Evolutionary conservation across 92 coral and sea anemone genomes (phyloP), one percentile per base, ranked within the genome.

Genomic region (Parazoanthus atlanticus): DNA sequence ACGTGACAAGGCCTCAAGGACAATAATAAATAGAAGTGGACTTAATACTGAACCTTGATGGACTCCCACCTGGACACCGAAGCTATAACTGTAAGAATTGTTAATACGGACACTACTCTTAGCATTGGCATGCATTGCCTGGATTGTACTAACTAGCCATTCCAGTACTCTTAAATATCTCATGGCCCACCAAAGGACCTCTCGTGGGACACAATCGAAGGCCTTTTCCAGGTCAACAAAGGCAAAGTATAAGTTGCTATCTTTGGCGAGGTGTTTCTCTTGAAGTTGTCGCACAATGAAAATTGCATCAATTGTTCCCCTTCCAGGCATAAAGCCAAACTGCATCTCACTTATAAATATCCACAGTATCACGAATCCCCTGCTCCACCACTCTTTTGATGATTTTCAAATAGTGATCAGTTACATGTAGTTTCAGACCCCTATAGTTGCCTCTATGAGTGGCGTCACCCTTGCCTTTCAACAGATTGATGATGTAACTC

Each of bases 401-500:
- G 8, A 78, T 77, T 36, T 88, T 88, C 77, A 88, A 21, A 4
- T 9, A 23, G 61, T 88, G 90, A 5, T 88, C 86, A 3, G 77
- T 47, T n/a, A n/a, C n/a, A n/a, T n/a, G n/a, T 25, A 88, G 77
- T 58, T 79, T 88, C 17, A 49, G 38, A 3, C 86, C 90, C 12
- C 90, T 5, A 32, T 79, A 88, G 26, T 38, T 88, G 0, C 86
- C 90, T 8, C 90, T 46, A 3, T 86, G 86, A 30, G 76, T 8
- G 1, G 86, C 90, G 76, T 88, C 90, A 3, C 90, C 90, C 34
- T 88, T 88, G 49, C 90, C 90, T 33, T 88, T 88, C 13, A 13
- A 88, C 13, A 79, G 30, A 56, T 88, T 78, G 75, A 88, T 88
- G 54, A 88, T 88, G 31, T 46, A 52, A 77, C 86, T 77, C 43